phyloP scores from a whole-genome alignment of 2,888 invertebrate species.

The Cinara cedri region DNA sequence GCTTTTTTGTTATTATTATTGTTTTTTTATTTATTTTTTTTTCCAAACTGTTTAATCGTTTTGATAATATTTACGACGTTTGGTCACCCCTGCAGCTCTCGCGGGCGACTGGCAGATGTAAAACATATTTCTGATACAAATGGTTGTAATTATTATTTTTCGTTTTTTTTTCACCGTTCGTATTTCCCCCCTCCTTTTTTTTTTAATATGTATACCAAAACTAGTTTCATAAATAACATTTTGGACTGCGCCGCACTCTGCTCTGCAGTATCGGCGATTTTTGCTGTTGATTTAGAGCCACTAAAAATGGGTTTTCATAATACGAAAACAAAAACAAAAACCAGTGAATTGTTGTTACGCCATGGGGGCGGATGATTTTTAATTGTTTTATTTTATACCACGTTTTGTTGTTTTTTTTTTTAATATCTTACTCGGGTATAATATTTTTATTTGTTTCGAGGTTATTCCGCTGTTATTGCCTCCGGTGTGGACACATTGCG shows the following conservation, averaged over 20 bases:
- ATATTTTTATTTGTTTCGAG: conserved; percentile 52
- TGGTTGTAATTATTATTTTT: conserved; percentile 44
- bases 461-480: conserved; percentile 43
- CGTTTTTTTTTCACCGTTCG: conserved; percentile 22
- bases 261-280: conserved; percentile 54
- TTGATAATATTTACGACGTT: conserved; percentile 51
- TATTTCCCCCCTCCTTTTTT: conserved; percentile 7
- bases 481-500: conserved; percentile 26
- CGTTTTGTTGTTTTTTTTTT: conserved; percentile 11
- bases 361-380: conserved; percentile 43
- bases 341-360: conserved; percentile 12
- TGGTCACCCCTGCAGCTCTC: conserved; percentile 5
- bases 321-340: conserved; percentile 16
- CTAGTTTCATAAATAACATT: conserved; percentile 55
- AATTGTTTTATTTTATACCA: conserved; percentile 49
- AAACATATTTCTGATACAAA: conserved; percentile 54
- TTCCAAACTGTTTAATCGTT: conserved; percentile 42
- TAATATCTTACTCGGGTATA: conserved; percentile 45
- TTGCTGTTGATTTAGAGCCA: conserved; percentile 53
- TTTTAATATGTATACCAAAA: conserved; percentile 47
- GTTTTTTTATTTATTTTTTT: not conserved
- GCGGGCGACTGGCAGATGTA: conserved; percentile 46
- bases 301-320: conserved; percentile 42
- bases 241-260: not conserved
- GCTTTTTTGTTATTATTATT: conserved; percentile 6